Evolutionary conservation across 2,797 vertebrate species (phyloP).

Genomic region (Eulemur coronatus): DNA sequence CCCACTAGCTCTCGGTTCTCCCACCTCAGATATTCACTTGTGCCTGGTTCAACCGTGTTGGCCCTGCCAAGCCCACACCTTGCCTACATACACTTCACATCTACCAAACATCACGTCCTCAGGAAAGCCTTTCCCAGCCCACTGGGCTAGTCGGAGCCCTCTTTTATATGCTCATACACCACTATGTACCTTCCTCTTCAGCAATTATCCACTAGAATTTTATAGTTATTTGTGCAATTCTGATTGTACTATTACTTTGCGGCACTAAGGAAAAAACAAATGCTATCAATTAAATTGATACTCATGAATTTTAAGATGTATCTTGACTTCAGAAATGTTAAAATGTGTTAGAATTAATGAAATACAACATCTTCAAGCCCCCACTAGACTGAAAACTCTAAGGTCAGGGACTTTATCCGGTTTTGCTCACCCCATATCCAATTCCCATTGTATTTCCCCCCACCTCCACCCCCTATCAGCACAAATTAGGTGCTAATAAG

Average conservation of each 20-base stretch:
- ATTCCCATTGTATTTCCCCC: background rate
- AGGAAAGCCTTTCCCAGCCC: background rate
- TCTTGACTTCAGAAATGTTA: conserved; percentile 14
- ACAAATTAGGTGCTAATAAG: background rate
- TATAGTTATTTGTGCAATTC: background rate
- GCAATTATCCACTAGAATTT: background rate
- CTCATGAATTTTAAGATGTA: background rate
- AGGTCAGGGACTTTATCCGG: background rate
- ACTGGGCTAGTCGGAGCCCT: background rate
- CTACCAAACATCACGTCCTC: background rate
- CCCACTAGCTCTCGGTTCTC: background rate
- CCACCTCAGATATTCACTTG: background rate
- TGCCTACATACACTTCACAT: background rate
- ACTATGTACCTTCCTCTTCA: background rate
- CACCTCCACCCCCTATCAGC: background rate
- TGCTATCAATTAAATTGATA: background rate
- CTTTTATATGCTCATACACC: background rate
- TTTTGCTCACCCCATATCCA: background rate
- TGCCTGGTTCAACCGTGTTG: background rate
- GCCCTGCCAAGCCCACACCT: background rate
- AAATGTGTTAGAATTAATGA: background rate
- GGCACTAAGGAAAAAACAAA: conserved; percentile 12
- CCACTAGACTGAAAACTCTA: background rate
- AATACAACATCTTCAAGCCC: background rate
- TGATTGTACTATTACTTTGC: background rate